Percentiles rank a stretch among this genome's conserved stretches.
phyloP scores from a whole-genome alignment of 1,140 invertebrate genomes.

The Drosophila busckii region DNA sequence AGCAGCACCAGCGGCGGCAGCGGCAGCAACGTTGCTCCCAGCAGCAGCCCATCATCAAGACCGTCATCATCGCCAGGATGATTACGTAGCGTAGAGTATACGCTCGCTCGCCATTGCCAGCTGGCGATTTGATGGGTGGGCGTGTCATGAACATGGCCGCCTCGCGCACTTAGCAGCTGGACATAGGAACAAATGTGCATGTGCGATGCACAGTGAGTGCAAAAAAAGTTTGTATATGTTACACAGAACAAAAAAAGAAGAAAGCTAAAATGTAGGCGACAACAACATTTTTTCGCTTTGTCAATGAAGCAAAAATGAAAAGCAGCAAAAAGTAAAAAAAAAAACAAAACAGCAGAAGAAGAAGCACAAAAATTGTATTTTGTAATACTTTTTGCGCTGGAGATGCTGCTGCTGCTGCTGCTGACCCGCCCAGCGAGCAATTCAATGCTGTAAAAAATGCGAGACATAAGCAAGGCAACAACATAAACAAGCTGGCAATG shows the following conservation, averaged over 20 bases:
- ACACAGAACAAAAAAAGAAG: constrained; percentile 4
- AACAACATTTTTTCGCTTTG: constrained; percentile 43
- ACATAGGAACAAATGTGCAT: constrained; percentile 36
- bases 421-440: constrained; percentile 59
- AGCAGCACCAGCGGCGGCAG: too few relatives aligned
- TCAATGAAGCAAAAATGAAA: constrained; percentile 53
- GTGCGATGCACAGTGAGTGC: constrained; percentile 42
- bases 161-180: neutral
- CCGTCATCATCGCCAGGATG: constrained; percentile 1
- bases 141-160: constrained; percentile 23
- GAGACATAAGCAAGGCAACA: constrained; percentile 28
- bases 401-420: constrained; percentile 19
- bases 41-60: neutral
- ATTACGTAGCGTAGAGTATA: constrained; percentile 8
- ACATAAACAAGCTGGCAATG: neutral
- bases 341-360: constrained; percentile 8
- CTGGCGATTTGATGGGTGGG: constrained; percentile 14
- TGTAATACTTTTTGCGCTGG: constrained; percentile 53
- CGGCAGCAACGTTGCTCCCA: too few relatives aligned
- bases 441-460: constrained; percentile 30
- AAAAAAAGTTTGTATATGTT: constrained; percentile 19
- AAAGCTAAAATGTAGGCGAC: constrained; percentile 51
- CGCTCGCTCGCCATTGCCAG: too few relatives aligned
- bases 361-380: constrained; percentile 38
- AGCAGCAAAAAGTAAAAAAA: constrained; percentile 25